These are phyloP conservation scores for Vulpes lagopus DNA, from an alignment of 2,113 vertebrate genomes.

Conservation along the genomic window DNA sequence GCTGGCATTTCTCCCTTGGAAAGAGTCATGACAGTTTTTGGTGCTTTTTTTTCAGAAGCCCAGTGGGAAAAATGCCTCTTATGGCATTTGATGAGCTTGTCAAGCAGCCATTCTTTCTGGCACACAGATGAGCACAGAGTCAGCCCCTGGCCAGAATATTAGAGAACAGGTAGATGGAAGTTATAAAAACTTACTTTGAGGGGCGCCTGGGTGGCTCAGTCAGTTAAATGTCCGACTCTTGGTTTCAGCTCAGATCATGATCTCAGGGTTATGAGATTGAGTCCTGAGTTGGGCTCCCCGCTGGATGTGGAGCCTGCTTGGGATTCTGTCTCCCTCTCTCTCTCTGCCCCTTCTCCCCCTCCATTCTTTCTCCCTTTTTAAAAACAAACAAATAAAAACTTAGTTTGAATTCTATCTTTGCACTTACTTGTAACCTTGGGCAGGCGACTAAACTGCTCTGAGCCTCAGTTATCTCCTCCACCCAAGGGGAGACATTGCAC, in stretches of 20 bases:
- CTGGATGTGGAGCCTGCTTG: background rate
- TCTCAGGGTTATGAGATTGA: background rate
- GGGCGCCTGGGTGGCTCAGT: background rate
- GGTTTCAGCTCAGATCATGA: background rate
- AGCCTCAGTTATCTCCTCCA: background rate
- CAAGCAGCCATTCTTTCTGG: background rate
- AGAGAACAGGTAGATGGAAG: background rate
- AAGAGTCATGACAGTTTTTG: background rate
- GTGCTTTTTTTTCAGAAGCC: conserved; percentile 44
- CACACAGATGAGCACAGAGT: background rate
- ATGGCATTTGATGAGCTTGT: background rate
- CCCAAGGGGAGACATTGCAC: background rate
- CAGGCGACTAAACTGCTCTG: background rate
- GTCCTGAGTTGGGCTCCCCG: background rate
- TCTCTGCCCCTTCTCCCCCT: background rate
- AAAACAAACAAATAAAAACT: background rate
- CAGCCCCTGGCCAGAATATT: background rate
- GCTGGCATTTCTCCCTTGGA: conserved; percentile 34
- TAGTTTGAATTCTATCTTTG: background rate
- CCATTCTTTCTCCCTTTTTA: no score
- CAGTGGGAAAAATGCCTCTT: conserved; percentile 25
- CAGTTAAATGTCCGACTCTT: background rate
- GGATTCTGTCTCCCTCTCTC: background rate
- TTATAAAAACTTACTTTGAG: background rate
- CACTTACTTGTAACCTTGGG: background rate